Conservation (phyloP, 2,113 vertebrate genomes). For the Sisor rabdophorus region DNA sequence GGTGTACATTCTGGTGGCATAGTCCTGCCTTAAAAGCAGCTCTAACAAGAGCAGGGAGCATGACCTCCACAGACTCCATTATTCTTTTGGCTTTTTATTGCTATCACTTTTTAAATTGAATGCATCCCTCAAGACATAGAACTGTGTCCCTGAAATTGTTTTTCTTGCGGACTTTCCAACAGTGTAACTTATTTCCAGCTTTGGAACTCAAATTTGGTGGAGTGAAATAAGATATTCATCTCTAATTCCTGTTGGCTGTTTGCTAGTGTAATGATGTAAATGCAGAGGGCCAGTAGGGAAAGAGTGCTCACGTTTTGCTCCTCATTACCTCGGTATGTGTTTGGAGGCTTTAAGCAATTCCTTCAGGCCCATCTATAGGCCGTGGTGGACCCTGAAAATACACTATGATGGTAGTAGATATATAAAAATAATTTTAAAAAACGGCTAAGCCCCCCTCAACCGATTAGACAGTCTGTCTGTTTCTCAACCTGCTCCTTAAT, state of each 20-base stretch:
- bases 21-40: slow-evolving; percentile 1
- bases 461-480: slow-evolving; percentile 17
- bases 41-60: slow-evolving; percentile 37
- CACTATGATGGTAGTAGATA: slow-evolving; percentile 29
- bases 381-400: slow-evolving; percentile 1
- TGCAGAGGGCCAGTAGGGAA: background rate
- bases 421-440: no score
- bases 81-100: background rate
- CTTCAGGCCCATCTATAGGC: background rate
- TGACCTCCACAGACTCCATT: slow-evolving; percentile 36
- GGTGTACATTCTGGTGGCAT: slow-evolving; percentile 18
- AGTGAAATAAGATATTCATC: slow-evolving; percentile 9
- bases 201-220: background rate
- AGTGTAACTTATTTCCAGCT: slow-evolving; percentile 6
- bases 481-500: slow-evolving; percentile 18
- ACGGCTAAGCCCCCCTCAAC: no score
- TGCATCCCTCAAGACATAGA: slow-evolving; percentile 20
- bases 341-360: slow-evolving; percentile 18
- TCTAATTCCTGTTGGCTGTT: slow-evolving; percentile 19
- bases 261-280: background rate
- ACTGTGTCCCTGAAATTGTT: slow-evolving; percentile 8
- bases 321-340: slow-evolving; percentile 33
- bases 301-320: slow-evolving; percentile 17
- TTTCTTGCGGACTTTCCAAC: slow-evolving; percentile 10
- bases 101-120: slow-evolving; percentile 10